These are phyloP conservation scores for Corbicula japonica DNA, from an alignment of 2,888 invertebrate species.

Conservation along the genomic window DNA sequence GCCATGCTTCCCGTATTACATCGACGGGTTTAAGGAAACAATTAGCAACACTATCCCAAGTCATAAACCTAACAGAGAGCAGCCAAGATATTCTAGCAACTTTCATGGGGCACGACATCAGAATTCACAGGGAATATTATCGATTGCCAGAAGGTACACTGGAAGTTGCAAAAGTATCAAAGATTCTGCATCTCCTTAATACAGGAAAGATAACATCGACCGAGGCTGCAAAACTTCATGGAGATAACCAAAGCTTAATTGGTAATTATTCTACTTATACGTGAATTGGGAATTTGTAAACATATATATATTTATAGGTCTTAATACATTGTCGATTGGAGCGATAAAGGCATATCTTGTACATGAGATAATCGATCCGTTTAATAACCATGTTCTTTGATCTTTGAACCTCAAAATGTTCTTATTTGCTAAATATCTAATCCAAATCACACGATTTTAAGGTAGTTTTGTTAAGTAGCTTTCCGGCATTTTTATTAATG, in stretches of 20 bases:
- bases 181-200: not conserved
- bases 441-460: constrained; percentile 1
- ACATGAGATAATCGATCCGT: constrained; percentile 13
- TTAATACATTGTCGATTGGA: constrained; percentile 3
- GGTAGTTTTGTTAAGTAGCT: constrained; percentile 6
- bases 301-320: constrained; percentile 7
- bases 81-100: not conserved
- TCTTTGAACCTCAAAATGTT: constrained; percentile 5
- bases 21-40: constrained; percentile 10
- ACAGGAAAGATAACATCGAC: constrained; percentile 2
- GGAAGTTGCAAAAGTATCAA: constrained; percentile 5
- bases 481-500: constrained; percentile 8
- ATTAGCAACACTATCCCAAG: constrained; percentile 2
- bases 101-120: constrained; percentile 13
- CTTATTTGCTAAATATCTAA: constrained; percentile 1
- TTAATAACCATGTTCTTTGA: constrained; percentile 8
- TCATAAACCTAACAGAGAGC: not conserved
- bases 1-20: not conserved
- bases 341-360: constrained; percentile 1
- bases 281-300: constrained; percentile 20
- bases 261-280: constrained; percentile 7
- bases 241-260: constrained; percentile 1
- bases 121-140: constrained; percentile 6
- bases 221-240: constrained; percentile 5
- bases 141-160: constrained; percentile 1